A percentile compares a stretch with the other conserved stretches of the same genome.
Conservation (phyloP, 2,888 invertebrate species). For the Cataglyphis albicans region DNA sequence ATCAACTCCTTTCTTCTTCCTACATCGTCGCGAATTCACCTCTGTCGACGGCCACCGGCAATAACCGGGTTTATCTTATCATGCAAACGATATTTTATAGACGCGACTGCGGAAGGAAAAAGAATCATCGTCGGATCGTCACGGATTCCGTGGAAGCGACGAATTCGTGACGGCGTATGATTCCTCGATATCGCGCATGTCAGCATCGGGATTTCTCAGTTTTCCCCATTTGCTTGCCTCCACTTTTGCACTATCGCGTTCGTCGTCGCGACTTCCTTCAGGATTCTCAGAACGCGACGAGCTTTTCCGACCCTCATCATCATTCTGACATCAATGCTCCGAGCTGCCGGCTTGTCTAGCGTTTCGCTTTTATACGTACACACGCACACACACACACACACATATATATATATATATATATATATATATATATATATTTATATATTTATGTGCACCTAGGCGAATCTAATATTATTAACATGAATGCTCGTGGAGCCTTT, state of each 20-base stretch:
- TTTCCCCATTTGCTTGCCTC: conserved; percentile 35
- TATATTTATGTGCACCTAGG: conserved; percentile 27
- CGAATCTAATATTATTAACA: conserved; percentile 59
- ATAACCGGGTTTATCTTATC: conserved; percentile 18
- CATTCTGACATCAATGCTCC: conserved; percentile 53
- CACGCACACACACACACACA: neutral
- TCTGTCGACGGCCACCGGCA: neutral
- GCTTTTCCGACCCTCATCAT: conserved; percentile 47
- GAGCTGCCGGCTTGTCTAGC: conserved; percentile 31
- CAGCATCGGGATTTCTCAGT: conserved; percentile 57
- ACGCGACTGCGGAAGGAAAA: conserved; percentile 10
- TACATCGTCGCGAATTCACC: neutral
- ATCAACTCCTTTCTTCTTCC: neutral
- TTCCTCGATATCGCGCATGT: conserved; percentile 71
- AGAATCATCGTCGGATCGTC: conserved; percentile 31
- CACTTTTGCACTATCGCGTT: conserved; percentile 6
- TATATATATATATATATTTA: no score
- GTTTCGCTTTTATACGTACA: conserved; percentile 42
- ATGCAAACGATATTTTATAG: conserved; percentile 28
- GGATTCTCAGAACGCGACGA: conserved; percentile 40
- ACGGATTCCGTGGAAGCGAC: conserved; percentile 32
- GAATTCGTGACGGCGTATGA: conserved; percentile 57
- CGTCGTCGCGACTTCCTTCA: conserved; percentile 8
- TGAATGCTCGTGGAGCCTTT: neutral
- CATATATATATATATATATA: neutral